Conservation (phyloP, 2,888 invertebrate species). For the Pseudococcus jackbeardsleyi region DNA sequence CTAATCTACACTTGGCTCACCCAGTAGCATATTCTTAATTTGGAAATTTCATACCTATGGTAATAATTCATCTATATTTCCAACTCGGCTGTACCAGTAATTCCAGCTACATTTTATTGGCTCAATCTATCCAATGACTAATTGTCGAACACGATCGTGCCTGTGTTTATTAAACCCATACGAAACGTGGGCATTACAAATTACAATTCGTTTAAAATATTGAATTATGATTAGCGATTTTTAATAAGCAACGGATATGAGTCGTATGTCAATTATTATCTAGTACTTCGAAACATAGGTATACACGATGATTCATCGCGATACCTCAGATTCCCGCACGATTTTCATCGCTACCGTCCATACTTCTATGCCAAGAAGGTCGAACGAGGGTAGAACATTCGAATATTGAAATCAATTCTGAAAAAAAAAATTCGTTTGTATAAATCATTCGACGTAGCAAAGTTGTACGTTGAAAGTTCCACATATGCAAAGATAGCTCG, state of each 20-base stretch:
- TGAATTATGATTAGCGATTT: constrained; percentile 41
- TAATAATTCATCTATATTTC: neutral
- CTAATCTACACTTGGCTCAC: neutral
- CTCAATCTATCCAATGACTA: constrained; percentile 9
- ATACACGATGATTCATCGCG: neutral
- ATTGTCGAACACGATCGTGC: neutral
- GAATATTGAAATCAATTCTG: neutral
- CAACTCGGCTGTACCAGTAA: neutral
- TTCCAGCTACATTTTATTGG: constrained; percentile 2
- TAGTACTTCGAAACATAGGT: too few relatives aligned
- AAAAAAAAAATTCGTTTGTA: neutral
- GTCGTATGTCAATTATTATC: constrained; percentile 39
- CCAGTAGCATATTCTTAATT: neutral
- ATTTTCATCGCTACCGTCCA: neutral
- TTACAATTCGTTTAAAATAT: constrained; percentile 14
- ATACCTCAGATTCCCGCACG: neutral
- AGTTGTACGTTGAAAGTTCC: constrained; percentile 29
- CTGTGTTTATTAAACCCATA: neutral
- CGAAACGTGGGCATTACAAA: constrained; percentile 14
- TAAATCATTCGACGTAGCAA: neutral
- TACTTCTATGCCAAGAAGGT: neutral
- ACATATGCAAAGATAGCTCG: neutral
- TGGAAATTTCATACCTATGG: neutral
- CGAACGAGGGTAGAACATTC: neutral
- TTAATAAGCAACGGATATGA: constrained; percentile 30